Base-by-base conservation (phyloP, 2,797 vertebrate genomes). In the Crenuchus spilurus region DNA sequence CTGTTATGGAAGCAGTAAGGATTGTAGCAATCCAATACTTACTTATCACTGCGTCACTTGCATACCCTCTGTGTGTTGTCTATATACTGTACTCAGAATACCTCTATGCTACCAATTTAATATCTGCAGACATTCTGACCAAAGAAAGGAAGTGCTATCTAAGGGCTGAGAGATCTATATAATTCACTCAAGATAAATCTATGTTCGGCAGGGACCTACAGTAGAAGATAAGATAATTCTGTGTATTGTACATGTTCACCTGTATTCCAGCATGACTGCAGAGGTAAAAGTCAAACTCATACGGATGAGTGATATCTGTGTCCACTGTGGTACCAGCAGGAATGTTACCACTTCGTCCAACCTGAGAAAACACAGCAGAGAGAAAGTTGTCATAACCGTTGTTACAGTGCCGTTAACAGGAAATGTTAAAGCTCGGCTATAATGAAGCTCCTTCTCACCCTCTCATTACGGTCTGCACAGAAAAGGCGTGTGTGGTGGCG, bases 211-310 rank as follows among this genome's bases (percentile, higher is more conserved):
- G n/a, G n/a, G n/a, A n/a, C n/a, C n/a, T n/a, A n/a, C n/a, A n/a
- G n/a, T n/a, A 35, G 8, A 35, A 35, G 8, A 35, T 4, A 35
- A 35, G 8, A 35, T 4, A 35, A 14, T 42, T 24, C 2, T 30
- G 13, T 9, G 8, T 3, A 3, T 8, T 35, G 3, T 8, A 3
- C 3, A 35, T 3, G 1, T 41, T 1, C 85, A 97, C 97, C 96
- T 99, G 97, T 93, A 99, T 99, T 84, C 97, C 97, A 86, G 97
- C 96, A 70, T 99, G 97, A 84, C 97, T 99, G 92, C 97, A 99
- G 89, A 99, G 97, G 92, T 99, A 99, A 94, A 99, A 99, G 91
- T 99, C 97, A 86, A 99, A 99, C 88, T 99, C 96, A 9, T 97
- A 98, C 0, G 97, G 97, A 77, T 99, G 97, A 1, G 97, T 99